phyloP scores from a whole-genome alignment of 2,888 invertebrate species.

The Crematogaster levior region DNA sequence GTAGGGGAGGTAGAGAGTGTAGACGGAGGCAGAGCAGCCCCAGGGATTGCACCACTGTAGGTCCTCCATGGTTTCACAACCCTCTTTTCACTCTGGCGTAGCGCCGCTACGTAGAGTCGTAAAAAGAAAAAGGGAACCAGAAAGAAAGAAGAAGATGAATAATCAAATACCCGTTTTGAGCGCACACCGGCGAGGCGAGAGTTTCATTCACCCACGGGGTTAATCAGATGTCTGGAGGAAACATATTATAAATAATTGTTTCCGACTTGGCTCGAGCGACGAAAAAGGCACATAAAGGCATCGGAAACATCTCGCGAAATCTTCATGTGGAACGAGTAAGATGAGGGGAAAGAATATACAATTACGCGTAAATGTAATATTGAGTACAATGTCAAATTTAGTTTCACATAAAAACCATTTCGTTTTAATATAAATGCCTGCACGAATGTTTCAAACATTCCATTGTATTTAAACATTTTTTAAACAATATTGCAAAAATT shows the following conservation, averaged over 20 bases:
- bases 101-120: slow-evolving; percentile 49
- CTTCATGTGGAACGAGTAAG: slow-evolving; percentile 9
- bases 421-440: background rate
- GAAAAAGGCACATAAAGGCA: slow-evolving; percentile 40
- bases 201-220: slow-evolving; percentile 59
- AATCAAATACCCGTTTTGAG: slow-evolving; percentile 67
- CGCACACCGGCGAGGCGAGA: slow-evolving; percentile 46
- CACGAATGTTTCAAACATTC: background rate
- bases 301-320: slow-evolving; percentile 35
- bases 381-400: background rate
- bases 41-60: slow-evolving; percentile 66
- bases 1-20: slow-evolving; percentile 23
- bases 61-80: slow-evolving; percentile 58
- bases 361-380: slow-evolving; percentile 31
- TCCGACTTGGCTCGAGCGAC: slow-evolving; percentile 42
- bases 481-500: background rate
- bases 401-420: background rate
- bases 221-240: slow-evolving; percentile 67
- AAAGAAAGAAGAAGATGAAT: slow-evolving; percentile 71
- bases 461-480: background rate
- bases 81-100: slow-evolving; percentile 67
- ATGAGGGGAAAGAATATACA: background rate
- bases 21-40: slow-evolving; percentile 57
- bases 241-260: slow-evolving; percentile 69
- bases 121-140: slow-evolving; percentile 53